Evolutionary conservation across 2,113 vertebrate genomes (phyloP), one percentile per base, ranked within the genome.

Genomic region (Cranoglanis bouderius): DNA sequence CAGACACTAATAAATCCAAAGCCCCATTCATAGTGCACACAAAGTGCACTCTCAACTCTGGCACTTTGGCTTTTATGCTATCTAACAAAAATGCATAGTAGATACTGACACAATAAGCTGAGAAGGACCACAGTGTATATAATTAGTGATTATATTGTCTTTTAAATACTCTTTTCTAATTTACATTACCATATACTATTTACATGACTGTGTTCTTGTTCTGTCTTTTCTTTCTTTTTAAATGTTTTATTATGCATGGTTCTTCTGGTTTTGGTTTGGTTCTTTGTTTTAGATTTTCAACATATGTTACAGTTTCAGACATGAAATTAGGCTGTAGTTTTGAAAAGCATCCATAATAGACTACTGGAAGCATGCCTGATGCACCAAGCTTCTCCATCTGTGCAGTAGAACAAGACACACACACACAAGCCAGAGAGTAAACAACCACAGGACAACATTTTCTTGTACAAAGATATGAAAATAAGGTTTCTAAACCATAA

Each of bases 381-480:
- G n/a, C 81, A 84, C 67, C 51, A 88, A 82, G 65, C 81, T n/a
- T 40, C 51, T 59, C 87, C 87, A 88, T 88, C 87, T 88, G 87
- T 88, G 61, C 87, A 88, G 40, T 26, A 57, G 57, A 82, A 82
- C 18, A 81, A 85, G 26, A 63, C 81, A 32, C 57, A 85, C 72
- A 46, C 78, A 40, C 72, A 63, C 82, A 85, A 32, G 21, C 57
- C 14, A 65, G 19, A 53, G 57, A 26, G 74, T 63, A 65, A 63
- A 82, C 16, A 40, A 67, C 19, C 59, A 67, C 59, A 51, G 29
- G 10, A 81, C 14, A 46, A 75, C 40, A 53, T 63, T 38, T 26
- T 38, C 59, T 80, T 49, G 6, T 87, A 43, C 10, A 49, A 49
- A 49, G 9, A 49, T 49, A 49, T 49, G 46, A 49, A 49, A 49